Percentiles rank a stretch among this genome's conserved stretches.
These are phyloP conservation scores for Telmatherina bonti DNA, from an alignment of 2,797 vertebrate species.

Conservation along the genomic window DNA sequence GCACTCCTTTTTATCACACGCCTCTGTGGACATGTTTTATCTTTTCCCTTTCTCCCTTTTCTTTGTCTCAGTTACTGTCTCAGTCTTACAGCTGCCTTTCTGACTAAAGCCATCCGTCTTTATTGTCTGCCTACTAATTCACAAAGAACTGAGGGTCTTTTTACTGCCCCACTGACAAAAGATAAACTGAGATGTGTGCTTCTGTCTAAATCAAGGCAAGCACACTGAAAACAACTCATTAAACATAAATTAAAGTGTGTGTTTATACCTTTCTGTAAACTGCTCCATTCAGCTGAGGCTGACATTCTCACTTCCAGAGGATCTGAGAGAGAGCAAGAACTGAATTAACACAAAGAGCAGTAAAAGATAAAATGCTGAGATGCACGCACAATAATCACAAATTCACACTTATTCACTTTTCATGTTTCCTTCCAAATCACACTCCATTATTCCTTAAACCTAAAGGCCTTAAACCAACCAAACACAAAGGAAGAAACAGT, in stretches of 20 bases:
- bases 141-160: conserved; percentile 36
- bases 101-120: conserved; percentile 35
- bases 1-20: conserved; percentile 32
- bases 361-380: neutral
- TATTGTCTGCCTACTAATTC: conserved; percentile 43
- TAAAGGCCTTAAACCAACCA: conserved; percentile 6
- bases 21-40: conserved; percentile 37
- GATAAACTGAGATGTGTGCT: neutral
- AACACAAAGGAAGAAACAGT: neutral
- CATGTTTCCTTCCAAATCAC: conserved; percentile 5
- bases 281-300: conserved; percentile 79
- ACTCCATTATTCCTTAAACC: neutral
- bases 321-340: conserved; percentile 51
- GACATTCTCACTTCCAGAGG: conserved; percentile 64
- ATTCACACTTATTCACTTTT: conserved; percentile 11
- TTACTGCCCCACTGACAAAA: conserved; percentile 31
- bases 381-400: neutral
- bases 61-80: conserved; percentile 22
- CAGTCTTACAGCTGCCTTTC: conserved; percentile 34
- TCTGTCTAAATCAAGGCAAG: neutral
- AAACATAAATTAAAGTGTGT: too few species aligned
- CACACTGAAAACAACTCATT: neutral
- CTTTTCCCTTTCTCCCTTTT: conserved; percentile 9
- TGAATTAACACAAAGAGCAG: neutral
- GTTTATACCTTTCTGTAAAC: conserved; percentile 65